These are phyloP conservation scores for Xenops minutus DNA, from an alignment of 2,797 vertebrate genomes.

Conservation along the genomic window DNA sequence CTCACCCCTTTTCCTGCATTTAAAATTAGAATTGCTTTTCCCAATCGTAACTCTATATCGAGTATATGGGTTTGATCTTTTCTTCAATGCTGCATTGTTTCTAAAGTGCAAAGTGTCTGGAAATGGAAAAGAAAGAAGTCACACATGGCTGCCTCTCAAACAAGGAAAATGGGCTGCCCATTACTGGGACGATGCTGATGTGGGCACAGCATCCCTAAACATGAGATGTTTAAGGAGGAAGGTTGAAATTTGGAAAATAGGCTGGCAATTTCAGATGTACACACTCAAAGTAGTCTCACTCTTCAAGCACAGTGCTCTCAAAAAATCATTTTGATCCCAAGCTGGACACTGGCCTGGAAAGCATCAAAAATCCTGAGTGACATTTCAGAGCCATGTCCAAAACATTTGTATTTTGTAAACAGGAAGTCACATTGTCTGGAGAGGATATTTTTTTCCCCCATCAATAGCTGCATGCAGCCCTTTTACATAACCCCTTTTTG, in stretches of 20 bases:
- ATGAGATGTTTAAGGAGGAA: background rate
- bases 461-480: background rate
- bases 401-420: constrained; percentile 10
- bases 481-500: constrained; percentile 17
- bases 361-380: background rate
- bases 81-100: background rate
- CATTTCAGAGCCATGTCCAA: background rate
- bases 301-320: background rate
- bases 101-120: background rate
- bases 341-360: constrained; percentile 4
- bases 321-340: background rate
- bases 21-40: background rate
- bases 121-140: background rate
- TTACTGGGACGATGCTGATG: background rate
- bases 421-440: constrained; percentile 42
- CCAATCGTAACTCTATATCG: too few species aligned
- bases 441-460: background rate
- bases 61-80: background rate
- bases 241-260: background rate
- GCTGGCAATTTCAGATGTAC: background rate
- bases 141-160: background rate
- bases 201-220: background rate
- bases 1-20: background rate
- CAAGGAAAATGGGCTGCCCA: accelerated
- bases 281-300: background rate